Base-by-base conservation (phyloP, 2,888 invertebrate species). In the Acleris emargana region DNA sequence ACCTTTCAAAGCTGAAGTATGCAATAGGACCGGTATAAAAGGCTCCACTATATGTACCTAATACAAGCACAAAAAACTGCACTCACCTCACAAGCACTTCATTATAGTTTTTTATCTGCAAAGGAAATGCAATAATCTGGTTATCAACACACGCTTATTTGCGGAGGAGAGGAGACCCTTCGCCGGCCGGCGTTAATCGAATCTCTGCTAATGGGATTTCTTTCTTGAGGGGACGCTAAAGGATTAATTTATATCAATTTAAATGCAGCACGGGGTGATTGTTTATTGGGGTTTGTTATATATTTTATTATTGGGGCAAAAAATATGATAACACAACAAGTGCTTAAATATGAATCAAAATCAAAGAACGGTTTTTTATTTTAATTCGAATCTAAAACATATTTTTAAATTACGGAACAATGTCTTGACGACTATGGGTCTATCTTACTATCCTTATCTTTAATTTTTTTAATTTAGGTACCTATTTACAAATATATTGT, bases 231-330 rank as follows among this genome's bases (percentile, higher is more conserved):
- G 89, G 88, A 83, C 77, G 88, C 86, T 83, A 90, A 91, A 91
- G 91, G 91, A 92, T 92, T 92, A 91, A 92, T 92, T 91, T 91
- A 90, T 91, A 91, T 91, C 91, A 91, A 91, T 91, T 91, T 90
- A 89, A 91, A 91, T 88, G 87, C 88, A 82, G 69, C 84, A 88
- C 81, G 83, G 89, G 83, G 6, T 84, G 89, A 13, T 77, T 55
- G 61, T 67, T 67, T 67, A 51, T 51, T 57, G 50, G 57, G 49
- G 54, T 25, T 47, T 58, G 47, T 42, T 28, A 32, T 22, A 50
- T 64, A 47, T 68, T 68, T 68, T 67, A 62, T 67, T 62, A 22
- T 18, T 32, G 43, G 54, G 43, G 25, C 3, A 13, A 17, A 11
- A n/a, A 3, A 57, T 18, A 58, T 42, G 13, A 3, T 42, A 7